Evolutionary conservation across 1,140 invertebrate genomes (phyloP), one percentile per base, ranked within the genome.

Genomic region (Euwallacea fornicatus): DNA sequence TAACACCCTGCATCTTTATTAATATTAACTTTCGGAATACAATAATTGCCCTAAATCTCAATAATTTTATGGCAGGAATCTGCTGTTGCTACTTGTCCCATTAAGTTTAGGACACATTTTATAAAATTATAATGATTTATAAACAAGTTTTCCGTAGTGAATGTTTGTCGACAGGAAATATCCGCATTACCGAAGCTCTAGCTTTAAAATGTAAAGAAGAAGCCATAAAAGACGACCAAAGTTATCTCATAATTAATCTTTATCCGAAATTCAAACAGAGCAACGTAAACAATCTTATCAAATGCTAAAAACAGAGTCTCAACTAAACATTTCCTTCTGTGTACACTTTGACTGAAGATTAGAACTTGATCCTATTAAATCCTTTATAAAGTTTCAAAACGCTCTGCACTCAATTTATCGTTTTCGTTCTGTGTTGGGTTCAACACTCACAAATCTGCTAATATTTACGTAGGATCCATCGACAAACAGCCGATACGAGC

Each of bases 401-500:
- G 65, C 56, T 56, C 54, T 64, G 65, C 64, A 67, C 56, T 66
- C 46, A 71, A 74, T 63, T 71, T 74, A 66, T 61, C 63, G 73
- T 54, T 74, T 69, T 72, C 73, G 64, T 72, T 72, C 54, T 65
- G 63, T 66, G 71, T 65, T 58, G 42, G 67, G 56, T 62, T 74
- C 69, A 71, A 71, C 70, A 66, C 55, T 75, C 73, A 62, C 69
- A 74, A 73, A 74, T 74, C 69, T 55, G 60, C 73, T 71, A 71
- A 74, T 74, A 71, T 74, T 74, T 74, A 66, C 65, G n/a, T 71
- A 71, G 73, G 73, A 71, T 71, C 73, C 15, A 68, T 71, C 21
- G 42, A 64, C 65, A 74, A 73, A 73, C 73, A 74, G 16, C 3
- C 11, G 46, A 50, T 50, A 2, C 46, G 46, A 10, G 46, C 46